Evolutionary conservation across 2,888 invertebrate species (phyloP).

Genomic region (Pelosia muscerda): DNA sequence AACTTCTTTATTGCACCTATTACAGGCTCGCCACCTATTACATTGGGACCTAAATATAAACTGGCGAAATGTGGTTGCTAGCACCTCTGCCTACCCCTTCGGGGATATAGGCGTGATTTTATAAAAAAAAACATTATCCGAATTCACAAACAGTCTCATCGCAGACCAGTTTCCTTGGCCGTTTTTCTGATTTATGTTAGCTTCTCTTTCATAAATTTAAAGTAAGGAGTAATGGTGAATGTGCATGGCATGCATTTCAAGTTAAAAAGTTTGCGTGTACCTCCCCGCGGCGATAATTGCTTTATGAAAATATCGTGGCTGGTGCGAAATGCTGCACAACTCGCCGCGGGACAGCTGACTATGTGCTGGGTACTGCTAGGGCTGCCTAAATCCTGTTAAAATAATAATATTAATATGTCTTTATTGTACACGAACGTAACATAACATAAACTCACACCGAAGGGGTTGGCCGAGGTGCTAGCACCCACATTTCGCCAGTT

Average conservation of each 20-base stretch:
- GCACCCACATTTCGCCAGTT: too few species aligned
- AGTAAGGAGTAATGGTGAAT: neutral
- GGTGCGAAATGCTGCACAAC: slow-evolving; percentile 14
- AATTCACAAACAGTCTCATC: neutral
- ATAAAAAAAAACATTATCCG: neutral
- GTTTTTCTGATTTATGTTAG: neutral
- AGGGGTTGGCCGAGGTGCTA: too few species aligned
- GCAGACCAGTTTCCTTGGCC: neutral
- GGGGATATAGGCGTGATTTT: too few species aligned
- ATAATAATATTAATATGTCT: too few species aligned
- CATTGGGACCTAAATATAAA: too few species aligned
- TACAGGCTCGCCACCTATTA: too few species aligned
- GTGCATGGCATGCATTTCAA: neutral
- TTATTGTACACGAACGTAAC: too few species aligned
- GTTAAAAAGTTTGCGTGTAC: slow-evolving; percentile 5
- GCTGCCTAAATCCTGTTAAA: slow-evolving; percentile 1
- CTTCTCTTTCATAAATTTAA: neutral
- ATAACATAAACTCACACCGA: too few species aligned
- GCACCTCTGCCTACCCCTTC: too few species aligned
- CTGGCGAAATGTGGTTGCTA: too few species aligned
- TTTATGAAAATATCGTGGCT: slow-evolving; percentile 24
- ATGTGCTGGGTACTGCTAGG: neutral
- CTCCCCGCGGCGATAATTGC: slow-evolving; percentile 26
- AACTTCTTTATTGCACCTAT: too few species aligned
- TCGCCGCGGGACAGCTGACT: slow-evolving; percentile 12